Base-by-base conservation (phyloP, 2,797 vertebrate genomes). In the Sebastiscus tertius region DNA sequence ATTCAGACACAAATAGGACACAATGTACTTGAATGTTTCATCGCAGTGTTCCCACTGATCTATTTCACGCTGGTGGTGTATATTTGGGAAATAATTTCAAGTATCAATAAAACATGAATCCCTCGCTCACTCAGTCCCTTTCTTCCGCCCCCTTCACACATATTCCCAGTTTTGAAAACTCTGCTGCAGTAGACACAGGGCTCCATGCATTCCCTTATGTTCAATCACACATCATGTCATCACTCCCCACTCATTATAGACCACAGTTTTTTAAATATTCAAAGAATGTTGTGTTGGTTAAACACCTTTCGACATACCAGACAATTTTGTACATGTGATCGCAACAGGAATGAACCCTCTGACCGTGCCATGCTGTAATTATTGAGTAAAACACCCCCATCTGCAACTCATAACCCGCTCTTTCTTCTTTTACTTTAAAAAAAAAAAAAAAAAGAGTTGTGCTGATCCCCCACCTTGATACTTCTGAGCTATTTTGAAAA, bases 21-120 rank as follows among this genome's bases (percentile, higher is more conserved):
- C 6, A 4, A 27, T 65, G 52, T 49, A n/a, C 67, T 54, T n/a
- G 22, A 26, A 31, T 13, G 39, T 4, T 34, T 59, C 27, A 12
- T 62, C 4, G 3, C 24, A 60, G 4, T 59, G 10, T 29, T 59
- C 22, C 20, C 8, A 34, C 26, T 78, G 56, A 77, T 75, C 26
- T 4, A 3, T 75, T 63, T 75, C 71, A 68, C 14, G 54, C 49
- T 14, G 10, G 27, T 52, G 20, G 8, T 39, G 4, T 29, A 69
- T 31, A 61, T 39, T 65, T 61, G 66, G 33, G 55, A 82, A 82
- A 80, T 77, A 1, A 61, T 84, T 78, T 77, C 46, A 66, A 27
- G 22, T 69, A 76, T 69, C 29, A 76, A 75, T 79, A 26, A 80
- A 86, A 89, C 66, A 86, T 83, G 1, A 0, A 85, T 86, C 55